A percentile compares a stretch with the other conserved stretches of the same genome.
These are phyloP conservation scores for Aphelinus certus DNA, from an alignment of 1,140 invertebrate species.

Conservation along the genomic window DNA sequence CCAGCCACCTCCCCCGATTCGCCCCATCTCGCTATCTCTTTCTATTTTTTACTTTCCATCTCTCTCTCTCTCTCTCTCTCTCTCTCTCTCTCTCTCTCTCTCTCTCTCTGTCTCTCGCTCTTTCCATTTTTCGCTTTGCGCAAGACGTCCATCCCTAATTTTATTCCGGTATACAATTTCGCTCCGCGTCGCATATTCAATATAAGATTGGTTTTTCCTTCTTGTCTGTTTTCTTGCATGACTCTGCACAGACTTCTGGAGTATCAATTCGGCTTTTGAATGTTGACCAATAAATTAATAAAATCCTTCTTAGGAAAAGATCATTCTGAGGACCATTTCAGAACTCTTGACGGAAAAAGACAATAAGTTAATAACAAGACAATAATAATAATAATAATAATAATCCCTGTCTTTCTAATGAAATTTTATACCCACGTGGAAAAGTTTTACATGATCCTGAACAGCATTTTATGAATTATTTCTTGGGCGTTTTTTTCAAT, in stretches of 20 bases:
- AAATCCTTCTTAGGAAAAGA: too few relatives aligned
- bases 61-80: not conserved
- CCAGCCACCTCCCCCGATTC: not conserved
- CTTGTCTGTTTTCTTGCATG: slow-evolving; percentile 7
- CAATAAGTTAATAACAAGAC: too few relatives aligned
- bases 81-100: not conserved
- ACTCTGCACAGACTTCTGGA: not conserved
- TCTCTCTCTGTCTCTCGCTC: not conserved
- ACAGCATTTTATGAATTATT: too few relatives aligned
- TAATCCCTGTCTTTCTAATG: too few relatives aligned
- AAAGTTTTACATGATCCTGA: too few relatives aligned
- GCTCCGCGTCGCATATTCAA: not conserved
- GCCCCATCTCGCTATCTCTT: not conserved
- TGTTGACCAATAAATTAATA: too few relatives aligned
- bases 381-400: too few relatives aligned
- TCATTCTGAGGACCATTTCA: too few relatives aligned
- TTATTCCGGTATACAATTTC: not conserved
- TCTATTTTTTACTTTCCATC: not conserved
- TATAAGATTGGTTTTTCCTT: not conserved
- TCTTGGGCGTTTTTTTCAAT: too few relatives aligned
- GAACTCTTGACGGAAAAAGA: too few relatives aligned
- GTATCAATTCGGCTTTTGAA: too few relatives aligned
- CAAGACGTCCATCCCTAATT: not conserved
- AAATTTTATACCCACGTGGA: too few relatives aligned
- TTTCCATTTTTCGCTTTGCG: not conserved